Percentiles rank a stretch among this genome's conserved stretches.
Conservation (phyloP, 1,140 invertebrate genomes). For the Conopomorpha cramerella region DNA sequence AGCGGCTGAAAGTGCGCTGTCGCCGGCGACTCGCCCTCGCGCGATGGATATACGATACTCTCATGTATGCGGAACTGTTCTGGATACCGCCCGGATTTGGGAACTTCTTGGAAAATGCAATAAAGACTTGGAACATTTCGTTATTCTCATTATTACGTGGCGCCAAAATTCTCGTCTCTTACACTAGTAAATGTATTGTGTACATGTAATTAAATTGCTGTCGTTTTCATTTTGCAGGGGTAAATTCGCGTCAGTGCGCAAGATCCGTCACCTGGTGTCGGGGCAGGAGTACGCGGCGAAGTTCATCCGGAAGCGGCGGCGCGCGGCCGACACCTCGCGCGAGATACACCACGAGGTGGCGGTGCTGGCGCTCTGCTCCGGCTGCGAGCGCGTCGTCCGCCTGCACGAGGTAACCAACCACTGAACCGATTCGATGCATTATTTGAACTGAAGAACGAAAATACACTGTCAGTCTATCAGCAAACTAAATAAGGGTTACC, state of each 20-base stretch:
- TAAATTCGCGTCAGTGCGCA: slow-evolving; percentile 92
- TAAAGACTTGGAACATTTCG: too few species aligned
- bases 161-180: too few species aligned
- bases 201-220: slow-evolving; percentile 1
- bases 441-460: too few species aligned
- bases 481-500: too few species aligned
- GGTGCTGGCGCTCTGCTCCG: slow-evolving; percentile 80
- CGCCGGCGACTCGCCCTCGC: too few species aligned
- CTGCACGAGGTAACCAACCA: slow-evolving; percentile 86
- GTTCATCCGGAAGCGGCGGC: slow-evolving; percentile 87
- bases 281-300: slow-evolving; percentile 92
- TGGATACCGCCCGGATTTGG: too few species aligned
- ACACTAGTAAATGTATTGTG: not conserved
- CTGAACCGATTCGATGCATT: too few species aligned
- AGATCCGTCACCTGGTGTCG: slow-evolving; percentile 82
- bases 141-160: too few species aligned
- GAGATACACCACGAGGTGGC: slow-evolving; percentile 91
- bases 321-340: slow-evolving; percentile 77
- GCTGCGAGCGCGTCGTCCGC: slow-evolving; percentile 80
- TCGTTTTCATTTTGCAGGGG: slow-evolving; percentile 72
- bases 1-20: slow-evolving; percentile 17
- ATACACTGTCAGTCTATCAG: too few species aligned
- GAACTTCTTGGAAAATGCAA: too few species aligned
- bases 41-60: too few species aligned
- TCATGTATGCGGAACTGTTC: too few species aligned